These are phyloP conservation scores for Dipodomys spectabilis DNA, from an alignment of 2,113 vertebrate genomes.

Conservation along the genomic window DNA sequence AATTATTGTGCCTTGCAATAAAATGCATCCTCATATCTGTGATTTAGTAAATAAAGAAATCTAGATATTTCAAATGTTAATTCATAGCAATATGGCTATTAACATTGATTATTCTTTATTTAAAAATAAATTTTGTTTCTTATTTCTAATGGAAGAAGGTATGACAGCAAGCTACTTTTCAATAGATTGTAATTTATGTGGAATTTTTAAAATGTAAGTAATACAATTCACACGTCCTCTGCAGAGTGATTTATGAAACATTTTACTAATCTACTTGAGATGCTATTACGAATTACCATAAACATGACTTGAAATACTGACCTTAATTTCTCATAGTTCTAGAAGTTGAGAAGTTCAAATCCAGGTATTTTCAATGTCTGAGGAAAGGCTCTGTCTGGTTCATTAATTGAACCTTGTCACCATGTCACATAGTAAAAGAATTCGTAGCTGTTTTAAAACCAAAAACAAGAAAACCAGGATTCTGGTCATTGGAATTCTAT, in stretches of 20 bases:
- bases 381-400: neutral
- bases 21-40: neutral
- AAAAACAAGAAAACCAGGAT: no score
- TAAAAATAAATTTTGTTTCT: no score
- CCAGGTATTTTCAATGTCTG: neutral
- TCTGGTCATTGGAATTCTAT: neutral
- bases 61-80: neutral
- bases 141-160: no score
- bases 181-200: neutral
- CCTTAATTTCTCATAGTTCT: neutral
- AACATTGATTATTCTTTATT: no score
- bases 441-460: no score
- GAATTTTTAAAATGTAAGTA: neutral
- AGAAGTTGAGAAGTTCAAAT: neutral
- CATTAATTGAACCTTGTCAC: neutral
- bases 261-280: neutral
- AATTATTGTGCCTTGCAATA: neutral
- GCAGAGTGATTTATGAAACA: neutral
- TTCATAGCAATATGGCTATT: no score
- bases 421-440: neutral
- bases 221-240: neutral
- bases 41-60: neutral
- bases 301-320: neutral
- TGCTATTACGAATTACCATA: neutral
- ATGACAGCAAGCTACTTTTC: neutral